These are phyloP conservation scores for Furcula furcula DNA, from an alignment of 2,888 invertebrate species.

Conservation along the genomic window DNA sequence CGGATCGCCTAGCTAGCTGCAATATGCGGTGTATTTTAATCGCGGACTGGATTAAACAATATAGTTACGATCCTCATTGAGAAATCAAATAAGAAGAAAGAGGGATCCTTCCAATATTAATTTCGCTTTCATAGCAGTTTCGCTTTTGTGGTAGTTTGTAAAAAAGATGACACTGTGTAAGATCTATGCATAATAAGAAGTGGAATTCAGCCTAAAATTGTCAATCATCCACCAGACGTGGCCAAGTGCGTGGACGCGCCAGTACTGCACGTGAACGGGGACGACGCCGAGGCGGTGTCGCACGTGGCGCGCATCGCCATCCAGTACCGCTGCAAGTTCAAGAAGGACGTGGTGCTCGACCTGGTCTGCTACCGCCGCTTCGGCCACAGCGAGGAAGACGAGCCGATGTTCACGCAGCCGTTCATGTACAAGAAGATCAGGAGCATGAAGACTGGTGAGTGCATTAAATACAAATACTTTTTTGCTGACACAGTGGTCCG, in stretches of 20 bases:
- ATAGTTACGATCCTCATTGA: no score
- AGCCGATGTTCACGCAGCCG: slow-evolving; percentile 97
- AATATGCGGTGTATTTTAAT: no score
- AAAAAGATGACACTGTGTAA: no score
- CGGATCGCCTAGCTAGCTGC: no score
- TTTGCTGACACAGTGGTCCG: no score
- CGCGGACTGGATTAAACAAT: no score
- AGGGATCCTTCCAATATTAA: no score
- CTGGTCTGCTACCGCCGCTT: slow-evolving; percentile 92
- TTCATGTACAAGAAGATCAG: slow-evolving; percentile 95
- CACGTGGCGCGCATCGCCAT: slow-evolving; percentile 94
- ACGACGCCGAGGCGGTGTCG: slow-evolving; percentile 95
- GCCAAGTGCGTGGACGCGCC: slow-evolving; percentile 95
- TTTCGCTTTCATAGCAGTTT: no score
- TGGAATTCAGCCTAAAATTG: not conserved
- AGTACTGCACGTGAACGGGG: slow-evolving; percentile 96
- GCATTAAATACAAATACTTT: no score
- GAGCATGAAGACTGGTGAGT: slow-evolving; percentile 78
- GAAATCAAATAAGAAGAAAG: no score
- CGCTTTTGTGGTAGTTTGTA: no score
- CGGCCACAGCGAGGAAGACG: slow-evolving; percentile 97
- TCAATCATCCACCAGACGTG: slow-evolving; percentile 77
- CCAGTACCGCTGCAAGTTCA: slow-evolving; percentile 93
- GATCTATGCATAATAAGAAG: no score
- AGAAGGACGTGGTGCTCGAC: slow-evolving; percentile 93